Evolutionary conservation across 2,113 vertebrate species (phyloP).

Genomic region (Chlorocebus sabaeus): DNA sequence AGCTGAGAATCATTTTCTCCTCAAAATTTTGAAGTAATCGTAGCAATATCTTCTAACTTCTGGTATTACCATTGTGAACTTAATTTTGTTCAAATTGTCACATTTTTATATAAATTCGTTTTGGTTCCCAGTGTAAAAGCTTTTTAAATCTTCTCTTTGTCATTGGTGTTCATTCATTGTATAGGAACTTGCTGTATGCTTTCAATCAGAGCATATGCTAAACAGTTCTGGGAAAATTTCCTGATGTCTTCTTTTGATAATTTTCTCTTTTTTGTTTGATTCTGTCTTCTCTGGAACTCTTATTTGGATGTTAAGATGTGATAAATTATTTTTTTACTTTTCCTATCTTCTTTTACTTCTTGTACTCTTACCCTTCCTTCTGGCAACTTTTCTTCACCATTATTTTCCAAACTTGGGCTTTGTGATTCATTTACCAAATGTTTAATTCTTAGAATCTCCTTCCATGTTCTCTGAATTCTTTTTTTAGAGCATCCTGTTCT

Average conservation of each 20-base stretch:
- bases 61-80: neutral
- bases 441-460: neutral
- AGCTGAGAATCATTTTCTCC: neutral
- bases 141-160: neutral
- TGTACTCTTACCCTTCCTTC: too few relatives aligned
- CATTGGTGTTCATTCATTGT: neutral
- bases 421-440: neutral
- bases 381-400: neutral
- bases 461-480: neutral
- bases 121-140: neutral
- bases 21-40: neutral
- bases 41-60: neutral
- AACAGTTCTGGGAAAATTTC: neutral
- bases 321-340: neutral
- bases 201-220: neutral
- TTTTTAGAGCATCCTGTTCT: neutral
- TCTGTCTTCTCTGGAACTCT: neutral
- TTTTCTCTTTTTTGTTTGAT: neutral
- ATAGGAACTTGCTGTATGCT: neutral
- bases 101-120: neutral
- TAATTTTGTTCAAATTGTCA: neutral
- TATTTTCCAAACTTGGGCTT: neutral
- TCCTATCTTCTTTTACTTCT: neutral
- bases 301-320: neutral
- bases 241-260: neutral